Evolutionary conservation across 2,797 vertebrate genomes (phyloP).

Genomic region (Pseudomugil tenellus): DNA sequence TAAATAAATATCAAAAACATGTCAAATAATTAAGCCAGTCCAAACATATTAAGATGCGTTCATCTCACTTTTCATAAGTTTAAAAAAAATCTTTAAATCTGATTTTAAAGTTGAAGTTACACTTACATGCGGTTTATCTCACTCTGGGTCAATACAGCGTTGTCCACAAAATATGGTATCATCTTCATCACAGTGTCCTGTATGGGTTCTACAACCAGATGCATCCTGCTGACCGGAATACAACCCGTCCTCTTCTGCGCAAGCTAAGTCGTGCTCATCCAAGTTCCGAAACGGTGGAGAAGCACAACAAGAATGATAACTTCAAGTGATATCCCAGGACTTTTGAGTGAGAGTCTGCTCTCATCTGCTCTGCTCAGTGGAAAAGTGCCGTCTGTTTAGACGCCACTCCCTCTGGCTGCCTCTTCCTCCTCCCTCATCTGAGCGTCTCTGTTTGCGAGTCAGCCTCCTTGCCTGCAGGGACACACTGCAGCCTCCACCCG

Average conservation of each 20-base stretch:
- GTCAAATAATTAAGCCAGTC: neutral
- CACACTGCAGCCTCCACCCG: constrained; percentile 58
- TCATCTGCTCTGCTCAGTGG: constrained; percentile 54
- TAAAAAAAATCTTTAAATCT: neutral
- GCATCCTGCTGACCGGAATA: constrained; percentile 74
- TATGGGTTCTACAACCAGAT: constrained; percentile 77
- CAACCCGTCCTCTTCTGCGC: constrained; percentile 19
- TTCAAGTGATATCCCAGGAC: constrained; percentile 11
- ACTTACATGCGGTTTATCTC: constrained; percentile 87
- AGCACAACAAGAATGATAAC: constrained; percentile 13
- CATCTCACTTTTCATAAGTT: neutral
- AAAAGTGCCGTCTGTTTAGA: constrained; percentile 55
- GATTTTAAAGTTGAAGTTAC: neutral
- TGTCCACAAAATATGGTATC: constrained; percentile 84
- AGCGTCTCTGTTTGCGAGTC: constrained; percentile 49
- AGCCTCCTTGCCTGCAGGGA: constrained; percentile 55
- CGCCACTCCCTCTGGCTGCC: constrained; percentile 58
- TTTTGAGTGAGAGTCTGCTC: constrained; percentile 58
- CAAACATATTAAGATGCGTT: constrained; percentile 1
- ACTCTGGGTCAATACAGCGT: constrained; percentile 81
- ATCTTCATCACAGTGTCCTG: constrained; percentile 81
- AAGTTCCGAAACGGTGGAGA: constrained; percentile 24
- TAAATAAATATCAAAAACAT: constrained; percentile 10
- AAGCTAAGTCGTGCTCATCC: constrained; percentile 54
- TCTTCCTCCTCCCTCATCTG: constrained; percentile 53